Conservation (phyloP, 1,140 invertebrate genomes). For the Drosophila cardini region DNA sequence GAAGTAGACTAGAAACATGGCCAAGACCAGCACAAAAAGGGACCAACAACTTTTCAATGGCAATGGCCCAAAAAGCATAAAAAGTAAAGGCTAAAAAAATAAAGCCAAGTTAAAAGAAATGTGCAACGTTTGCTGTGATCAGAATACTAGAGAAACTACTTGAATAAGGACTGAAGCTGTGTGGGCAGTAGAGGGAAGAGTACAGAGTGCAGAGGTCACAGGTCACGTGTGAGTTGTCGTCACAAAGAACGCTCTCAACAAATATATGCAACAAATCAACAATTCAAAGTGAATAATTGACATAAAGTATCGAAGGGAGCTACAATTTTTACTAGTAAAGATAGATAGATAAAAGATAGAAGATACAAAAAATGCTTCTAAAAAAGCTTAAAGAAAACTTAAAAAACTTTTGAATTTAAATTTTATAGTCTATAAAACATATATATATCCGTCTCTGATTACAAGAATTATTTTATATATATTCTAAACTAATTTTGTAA, state of each 20-base stretch:
- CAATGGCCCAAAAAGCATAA: slow-evolving; percentile 38
- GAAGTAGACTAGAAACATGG: neutral
- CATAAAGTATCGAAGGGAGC: neutral
- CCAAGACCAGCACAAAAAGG: slow-evolving; percentile 55
- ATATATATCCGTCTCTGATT: too few relatives aligned
- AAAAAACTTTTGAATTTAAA: too few relatives aligned
- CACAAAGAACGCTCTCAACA: neutral
- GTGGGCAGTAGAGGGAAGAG: slow-evolving; percentile 14
- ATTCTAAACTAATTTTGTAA: neutral
- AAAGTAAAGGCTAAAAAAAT: neutral
- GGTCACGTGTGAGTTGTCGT: slow-evolving; percentile 30
- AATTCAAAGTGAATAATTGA: neutral
- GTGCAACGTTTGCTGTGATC: slow-evolving; percentile 23
- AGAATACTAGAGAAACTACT: slow-evolving; percentile 1
- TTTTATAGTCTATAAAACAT: too few relatives aligned
- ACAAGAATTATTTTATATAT: too few relatives aligned
- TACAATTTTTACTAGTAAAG: too few relatives aligned
- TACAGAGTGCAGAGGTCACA: slow-evolving; percentile 16
- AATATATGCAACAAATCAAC: too few relatives aligned
- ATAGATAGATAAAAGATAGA: too few relatives aligned
- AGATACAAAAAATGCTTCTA: too few relatives aligned
- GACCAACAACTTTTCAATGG: slow-evolving; percentile 41
- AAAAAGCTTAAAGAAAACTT: too few relatives aligned
- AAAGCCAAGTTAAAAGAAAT: slow-evolving; percentile 7
- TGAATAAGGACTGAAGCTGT: slow-evolving; percentile 19